phyloP scores from a whole-genome alignment of 2,797 vertebrate species.

The Numenius phaeopus region DNA sequence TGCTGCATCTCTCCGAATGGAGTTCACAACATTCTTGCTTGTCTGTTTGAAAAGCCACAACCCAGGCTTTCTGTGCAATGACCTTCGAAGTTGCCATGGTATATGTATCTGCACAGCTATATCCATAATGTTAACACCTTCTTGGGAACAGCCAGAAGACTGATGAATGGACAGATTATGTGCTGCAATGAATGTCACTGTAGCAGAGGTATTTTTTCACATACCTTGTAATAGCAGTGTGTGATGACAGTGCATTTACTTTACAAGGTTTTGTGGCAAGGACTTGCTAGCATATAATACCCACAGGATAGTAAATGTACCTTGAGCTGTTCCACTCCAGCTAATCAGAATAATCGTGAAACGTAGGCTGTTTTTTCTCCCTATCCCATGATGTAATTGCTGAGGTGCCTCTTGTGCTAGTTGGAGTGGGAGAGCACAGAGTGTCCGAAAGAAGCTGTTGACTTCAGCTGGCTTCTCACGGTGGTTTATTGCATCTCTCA shows the following conservation, averaged over 20 bases:
- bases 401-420: background rate
- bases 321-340: background rate
- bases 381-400: background rate
- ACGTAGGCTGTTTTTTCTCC: background rate
- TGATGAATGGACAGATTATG: background rate
- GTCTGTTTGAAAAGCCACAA: background rate
- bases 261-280: background rate
- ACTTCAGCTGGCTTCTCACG: background rate
- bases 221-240: background rate
- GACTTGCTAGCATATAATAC: background rate
- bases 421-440: background rate
- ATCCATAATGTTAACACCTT: background rate
- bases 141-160: background rate
- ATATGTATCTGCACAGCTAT: background rate
- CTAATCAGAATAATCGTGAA: background rate
- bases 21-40: background rate
- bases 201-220: conserved; percentile 3
- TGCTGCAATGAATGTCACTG: background rate
- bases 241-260: conserved; percentile 31
- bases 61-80: background rate
- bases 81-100: background rate
- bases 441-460: background rate
- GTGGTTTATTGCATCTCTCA: background rate
- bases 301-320: background rate
- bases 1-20: background rate